phyloP scores from a whole-genome alignment of 2,888 invertebrate species.

The Auanema sp. region DNA sequence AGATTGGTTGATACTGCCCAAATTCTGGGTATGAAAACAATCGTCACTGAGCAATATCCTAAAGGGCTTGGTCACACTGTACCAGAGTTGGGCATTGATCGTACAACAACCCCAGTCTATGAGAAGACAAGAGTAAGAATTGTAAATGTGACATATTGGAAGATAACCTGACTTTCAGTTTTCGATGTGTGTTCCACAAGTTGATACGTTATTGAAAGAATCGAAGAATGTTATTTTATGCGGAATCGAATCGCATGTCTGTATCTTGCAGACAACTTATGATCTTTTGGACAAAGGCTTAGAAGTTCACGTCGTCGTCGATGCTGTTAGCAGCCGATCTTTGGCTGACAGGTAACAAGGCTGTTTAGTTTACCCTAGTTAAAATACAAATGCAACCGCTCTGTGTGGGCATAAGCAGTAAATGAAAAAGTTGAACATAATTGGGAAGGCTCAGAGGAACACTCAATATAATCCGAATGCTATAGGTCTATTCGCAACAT shows the following conservation, averaged over 20 bases:
- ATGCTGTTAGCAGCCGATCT: conserved; percentile 70
- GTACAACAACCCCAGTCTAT: conserved; percentile 52
- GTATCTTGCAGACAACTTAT: conserved; percentile 71
- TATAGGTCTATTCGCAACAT: too few species aligned
- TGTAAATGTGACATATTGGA: neutral
- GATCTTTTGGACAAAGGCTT: conserved; percentile 68
- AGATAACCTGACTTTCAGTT: conserved; percentile 62
- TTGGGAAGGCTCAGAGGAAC: too few species aligned
- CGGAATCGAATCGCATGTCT: conserved; percentile 71
- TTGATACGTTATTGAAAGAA: conserved; percentile 65
- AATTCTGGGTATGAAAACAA: conserved; percentile 67
- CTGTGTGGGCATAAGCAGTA: too few species aligned
- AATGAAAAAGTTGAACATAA: too few species aligned
- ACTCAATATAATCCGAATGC: too few species aligned
- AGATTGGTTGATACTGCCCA: conserved; percentile 69
- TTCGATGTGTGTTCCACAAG: conserved; percentile 70
- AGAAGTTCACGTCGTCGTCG: conserved; percentile 71
- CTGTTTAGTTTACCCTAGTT: too few species aligned
- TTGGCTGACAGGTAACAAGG: conserved; percentile 66
- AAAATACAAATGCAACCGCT: too few species aligned
- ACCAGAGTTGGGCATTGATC: conserved; percentile 67
- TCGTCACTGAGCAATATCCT: conserved; percentile 73
- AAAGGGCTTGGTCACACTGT: conserved; percentile 71
- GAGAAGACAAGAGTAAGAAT: conserved; percentile 55
- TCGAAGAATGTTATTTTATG: conserved; percentile 66